phyloP scores from a whole-genome alignment of 2,888 invertebrate species.

The Pyrgus malvae region DNA sequence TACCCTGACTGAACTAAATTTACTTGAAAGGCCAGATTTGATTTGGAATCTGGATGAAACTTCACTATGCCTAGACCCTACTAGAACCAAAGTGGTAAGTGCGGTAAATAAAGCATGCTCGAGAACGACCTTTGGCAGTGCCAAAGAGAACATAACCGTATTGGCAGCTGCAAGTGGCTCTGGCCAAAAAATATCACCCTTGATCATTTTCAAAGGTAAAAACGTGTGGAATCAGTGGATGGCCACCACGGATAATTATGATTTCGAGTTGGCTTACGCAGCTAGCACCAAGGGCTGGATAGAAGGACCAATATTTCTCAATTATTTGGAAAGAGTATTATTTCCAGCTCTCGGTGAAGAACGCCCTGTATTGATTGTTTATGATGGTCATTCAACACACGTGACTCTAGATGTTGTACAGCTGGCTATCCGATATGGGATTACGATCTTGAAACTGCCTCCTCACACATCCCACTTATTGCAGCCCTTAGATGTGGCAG shows the following conservation, averaged over 20 bases:
- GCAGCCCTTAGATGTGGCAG: slow-evolving; percentile 42
- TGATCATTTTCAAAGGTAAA: slow-evolving; percentile 22
- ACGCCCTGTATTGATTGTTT: slow-evolving; percentile 43
- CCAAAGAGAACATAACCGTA: not conserved
- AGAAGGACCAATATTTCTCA: slow-evolving; percentile 42
- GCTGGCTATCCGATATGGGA: not conserved
- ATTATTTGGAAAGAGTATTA: slow-evolving; percentile 34
- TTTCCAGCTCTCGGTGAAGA: slow-evolving; percentile 40
- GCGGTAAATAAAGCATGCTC: not conserved
- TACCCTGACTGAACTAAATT: not conserved
- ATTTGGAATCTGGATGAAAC: not conserved
- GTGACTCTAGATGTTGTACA: slow-evolving; percentile 13
- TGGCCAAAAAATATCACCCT: not conserved
- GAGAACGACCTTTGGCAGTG: not conserved
- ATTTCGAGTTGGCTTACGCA: slow-evolving; percentile 42
- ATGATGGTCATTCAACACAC: slow-evolving; percentile 45
- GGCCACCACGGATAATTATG: slow-evolving; percentile 33
- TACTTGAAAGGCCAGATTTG: not conserved
- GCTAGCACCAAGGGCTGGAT: slow-evolving; percentile 48
- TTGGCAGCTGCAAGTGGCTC: no score
- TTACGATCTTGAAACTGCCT: slow-evolving; percentile 42
- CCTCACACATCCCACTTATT: slow-evolving; percentile 43
- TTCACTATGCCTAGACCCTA: not conserved
- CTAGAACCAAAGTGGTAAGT: not conserved
- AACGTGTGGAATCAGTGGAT: slow-evolving; percentile 28